Percentiles rank a stretch among this genome's conserved stretches.
Conservation (phyloP, 1,140 invertebrate genomes). For the Eciton burchellii region DNA sequence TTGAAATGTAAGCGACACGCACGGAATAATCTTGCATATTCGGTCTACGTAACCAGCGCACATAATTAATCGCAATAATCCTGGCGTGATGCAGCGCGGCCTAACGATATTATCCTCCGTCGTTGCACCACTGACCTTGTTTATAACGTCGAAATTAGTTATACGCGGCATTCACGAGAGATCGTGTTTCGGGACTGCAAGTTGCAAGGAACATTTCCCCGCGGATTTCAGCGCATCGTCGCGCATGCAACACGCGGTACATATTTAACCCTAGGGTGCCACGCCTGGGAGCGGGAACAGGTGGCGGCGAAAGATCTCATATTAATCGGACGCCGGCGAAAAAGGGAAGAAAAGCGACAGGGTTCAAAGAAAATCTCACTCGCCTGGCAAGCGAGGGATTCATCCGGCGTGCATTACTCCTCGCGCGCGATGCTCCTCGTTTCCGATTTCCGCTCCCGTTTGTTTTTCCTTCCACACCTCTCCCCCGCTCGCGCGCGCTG, state of each 20-base stretch:
- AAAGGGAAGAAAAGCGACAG: background rate
- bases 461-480: background rate
- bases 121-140: slow-evolving; percentile 66
- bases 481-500: background rate
- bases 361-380: background rate
- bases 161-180: slow-evolving; percentile 63
- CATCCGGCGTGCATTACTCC: background rate
- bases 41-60: slow-evolving; percentile 66
- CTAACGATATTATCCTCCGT: slow-evolving; percentile 72
- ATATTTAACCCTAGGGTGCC: slow-evolving; percentile 23
- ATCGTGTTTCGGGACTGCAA: slow-evolving; percentile 60
- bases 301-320: background rate
- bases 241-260: background rate
- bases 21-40: slow-evolving; percentile 63
- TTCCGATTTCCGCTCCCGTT: slow-evolving; percentile 22
- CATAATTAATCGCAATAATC: slow-evolving; percentile 74
- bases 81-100: slow-evolving; percentile 70
- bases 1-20: slow-evolving; percentile 42
- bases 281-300: background rate
- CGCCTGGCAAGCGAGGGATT: background rate
- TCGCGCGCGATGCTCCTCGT: background rate
- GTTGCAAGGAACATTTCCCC: slow-evolving; percentile 34
- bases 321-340: background rate
- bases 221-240: slow-evolving; percentile 30
- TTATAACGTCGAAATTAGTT: slow-evolving; percentile 73